phyloP scores from a whole-genome alignment of 2,113 vertebrate genomes.

The Gila orcuttii region DNA sequence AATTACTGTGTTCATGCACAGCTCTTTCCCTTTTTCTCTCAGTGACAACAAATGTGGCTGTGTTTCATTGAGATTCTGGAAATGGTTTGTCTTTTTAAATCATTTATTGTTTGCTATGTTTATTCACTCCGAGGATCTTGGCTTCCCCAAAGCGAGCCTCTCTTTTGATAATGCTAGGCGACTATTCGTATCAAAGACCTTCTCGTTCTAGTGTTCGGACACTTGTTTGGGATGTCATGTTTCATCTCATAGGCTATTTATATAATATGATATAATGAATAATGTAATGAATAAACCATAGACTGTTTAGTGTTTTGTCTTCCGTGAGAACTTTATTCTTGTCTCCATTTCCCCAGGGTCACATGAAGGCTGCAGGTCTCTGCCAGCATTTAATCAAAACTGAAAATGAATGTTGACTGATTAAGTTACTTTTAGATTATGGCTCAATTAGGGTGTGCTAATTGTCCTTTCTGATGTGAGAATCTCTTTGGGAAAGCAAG shows the following conservation, averaged over 20 bases:
- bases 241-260: neutral
- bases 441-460: slow-evolving; percentile 35
- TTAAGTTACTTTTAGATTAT: slow-evolving; percentile 42
- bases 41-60: neutral
- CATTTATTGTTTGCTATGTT: slow-evolving; percentile 1
- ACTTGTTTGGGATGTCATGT: neutral
- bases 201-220: neutral
- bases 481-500: neutral
- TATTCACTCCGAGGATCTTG: slow-evolving; percentile 1
- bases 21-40: neutral
- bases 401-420: slow-evolving; percentile 41
- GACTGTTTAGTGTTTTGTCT: slow-evolving; percentile 15
- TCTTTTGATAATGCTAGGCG: neutral
- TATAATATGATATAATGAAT: slow-evolving; percentile 24
- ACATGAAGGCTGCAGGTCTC: slow-evolving; percentile 34
- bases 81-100: slow-evolving; percentile 21
- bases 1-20: slow-evolving; percentile 9
- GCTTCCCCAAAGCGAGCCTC: neutral
- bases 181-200: neutral
- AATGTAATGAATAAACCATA: slow-evolving; percentile 33
- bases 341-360: slow-evolving; percentile 40
- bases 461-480: slow-evolving; percentile 36
- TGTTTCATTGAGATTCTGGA: slow-evolving; percentile 3
- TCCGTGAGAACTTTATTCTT: slow-evolving; percentile 35
- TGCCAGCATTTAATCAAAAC: slow-evolving; percentile 41